These are phyloP conservation scores for Onychomys torridus DNA, from an alignment of 2,797 vertebrate genomes.

Conservation along the genomic window DNA sequence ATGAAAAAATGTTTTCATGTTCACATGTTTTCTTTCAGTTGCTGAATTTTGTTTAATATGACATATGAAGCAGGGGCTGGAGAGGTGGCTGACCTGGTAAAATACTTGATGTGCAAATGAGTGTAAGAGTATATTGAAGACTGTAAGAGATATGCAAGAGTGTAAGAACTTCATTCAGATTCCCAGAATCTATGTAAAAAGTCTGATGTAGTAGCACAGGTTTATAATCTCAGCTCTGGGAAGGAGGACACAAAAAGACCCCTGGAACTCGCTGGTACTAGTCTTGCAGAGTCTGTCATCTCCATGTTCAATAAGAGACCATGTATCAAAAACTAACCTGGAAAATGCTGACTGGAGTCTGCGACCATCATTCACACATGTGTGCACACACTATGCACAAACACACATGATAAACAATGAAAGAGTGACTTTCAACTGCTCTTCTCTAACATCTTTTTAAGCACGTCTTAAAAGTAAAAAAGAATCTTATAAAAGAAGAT, in stretches of 20 bases:
- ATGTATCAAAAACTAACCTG: background rate
- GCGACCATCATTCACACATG: background rate
- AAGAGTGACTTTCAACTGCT: background rate
- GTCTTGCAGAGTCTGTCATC: background rate
- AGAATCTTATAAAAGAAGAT: background rate
- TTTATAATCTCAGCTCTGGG: background rate
- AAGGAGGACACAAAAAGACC: no score
- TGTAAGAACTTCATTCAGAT: background rate
- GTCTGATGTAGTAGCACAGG: background rate
- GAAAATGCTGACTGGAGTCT: no score
- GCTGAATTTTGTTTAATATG: background rate
- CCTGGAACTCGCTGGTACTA: background rate
- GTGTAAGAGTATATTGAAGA: no score
- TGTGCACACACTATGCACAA: background rate
- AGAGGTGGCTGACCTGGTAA: background rate
- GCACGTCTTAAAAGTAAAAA: background rate
- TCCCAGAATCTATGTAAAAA: background rate
- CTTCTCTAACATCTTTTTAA: background rate
- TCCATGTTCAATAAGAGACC: background rate
- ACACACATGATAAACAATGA: no score
- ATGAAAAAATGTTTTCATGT: background rate
- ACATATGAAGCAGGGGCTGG: background rate
- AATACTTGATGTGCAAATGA: background rate
- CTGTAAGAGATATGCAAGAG: no score
- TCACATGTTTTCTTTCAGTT: constrained; percentile 19